Evolutionary conservation across 2,113 vertebrate genomes (phyloP).

Genomic region (Pollimyrus isidori): DNA sequence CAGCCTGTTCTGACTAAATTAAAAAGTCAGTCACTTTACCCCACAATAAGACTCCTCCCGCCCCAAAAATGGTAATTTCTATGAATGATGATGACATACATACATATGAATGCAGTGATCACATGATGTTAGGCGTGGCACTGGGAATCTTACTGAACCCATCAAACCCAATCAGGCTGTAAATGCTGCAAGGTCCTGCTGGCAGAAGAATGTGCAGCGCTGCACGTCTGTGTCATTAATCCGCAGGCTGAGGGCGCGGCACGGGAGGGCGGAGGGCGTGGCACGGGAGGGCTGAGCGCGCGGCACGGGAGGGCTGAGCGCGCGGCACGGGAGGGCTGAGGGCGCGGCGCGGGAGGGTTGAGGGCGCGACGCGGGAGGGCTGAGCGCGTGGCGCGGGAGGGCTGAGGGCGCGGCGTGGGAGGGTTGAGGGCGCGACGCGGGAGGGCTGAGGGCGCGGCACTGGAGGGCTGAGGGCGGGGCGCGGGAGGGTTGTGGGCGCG

Average conservation of each 20-base stretch:
- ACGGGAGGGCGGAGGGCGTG: not conserved
- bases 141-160: not conserved
- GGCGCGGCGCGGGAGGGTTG: not conserved
- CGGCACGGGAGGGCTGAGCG: not conserved
- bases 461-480: not conserved
- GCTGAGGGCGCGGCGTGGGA: not conserved
- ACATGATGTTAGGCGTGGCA: not conserved
- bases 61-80: not conserved
- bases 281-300: not conserved
- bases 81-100: not conserved
- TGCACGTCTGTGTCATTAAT: not conserved
- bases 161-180: not conserved
- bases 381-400: too few species aligned
- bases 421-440: not conserved
- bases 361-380: not conserved
- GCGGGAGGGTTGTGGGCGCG: not conserved
- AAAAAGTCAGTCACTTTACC: not conserved
- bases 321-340: not conserved
- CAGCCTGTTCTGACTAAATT: not conserved
- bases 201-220: not conserved
- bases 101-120: not conserved
- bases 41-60: not conserved
- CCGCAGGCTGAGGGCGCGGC: not conserved
- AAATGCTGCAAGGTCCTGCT: not conserved
- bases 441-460: not conserved